phyloP scores from a whole-genome alignment of 2,113 vertebrate genomes.

The Nannobrachium achirus region DNA sequence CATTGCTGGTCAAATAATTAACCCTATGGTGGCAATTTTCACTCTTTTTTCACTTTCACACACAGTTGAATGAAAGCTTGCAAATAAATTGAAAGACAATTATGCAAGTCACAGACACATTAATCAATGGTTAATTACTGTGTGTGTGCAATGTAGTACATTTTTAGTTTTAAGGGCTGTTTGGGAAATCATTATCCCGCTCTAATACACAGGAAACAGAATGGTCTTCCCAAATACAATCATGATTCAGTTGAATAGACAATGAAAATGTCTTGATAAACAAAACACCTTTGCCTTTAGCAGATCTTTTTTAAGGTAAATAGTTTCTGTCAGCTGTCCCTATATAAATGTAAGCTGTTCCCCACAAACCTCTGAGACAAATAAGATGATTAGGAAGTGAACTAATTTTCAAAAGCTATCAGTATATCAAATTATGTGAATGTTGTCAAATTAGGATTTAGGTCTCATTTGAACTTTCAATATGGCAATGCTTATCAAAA shows the following conservation, averaged over 20 bases:
- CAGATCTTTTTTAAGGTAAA: slow-evolving; percentile 11
- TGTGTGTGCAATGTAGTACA: slow-evolving; percentile 40
- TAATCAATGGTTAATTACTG: slow-evolving; percentile 42
- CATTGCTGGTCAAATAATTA: slow-evolving; percentile 40
- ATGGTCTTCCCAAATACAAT: slow-evolving; percentile 40
- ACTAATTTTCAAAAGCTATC: slow-evolving; percentile 3
- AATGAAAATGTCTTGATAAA: slow-evolving; percentile 38
- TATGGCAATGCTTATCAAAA: slow-evolving; percentile 30
- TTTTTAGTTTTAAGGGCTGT: slow-evolving; percentile 40
- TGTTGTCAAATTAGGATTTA: slow-evolving; percentile 10
- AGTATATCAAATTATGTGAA: not conserved
- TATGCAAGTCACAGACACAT: not conserved
- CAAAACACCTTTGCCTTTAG: not conserved
- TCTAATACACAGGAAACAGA: slow-evolving; percentile 50
- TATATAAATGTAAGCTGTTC: not conserved
- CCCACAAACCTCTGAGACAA: not conserved
- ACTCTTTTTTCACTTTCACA: too few species aligned
- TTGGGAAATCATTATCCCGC: slow-evolving; percentile 42
- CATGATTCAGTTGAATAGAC: slow-evolving; percentile 60
- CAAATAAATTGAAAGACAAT: slow-evolving; percentile 1
- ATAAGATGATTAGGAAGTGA: not conserved
- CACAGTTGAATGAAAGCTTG: not conserved
- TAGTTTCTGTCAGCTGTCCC: not conserved
- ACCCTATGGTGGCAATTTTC: slow-evolving; percentile 11
- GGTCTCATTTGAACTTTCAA: slow-evolving; percentile 25